Conservation (phyloP, 2,113 vertebrate species). For the mouse (Mus musculus) region GRCm39 chr8:43904501-43905000, state of each 20-base stretch:
- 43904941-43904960: neutral
- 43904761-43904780: neutral
- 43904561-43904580: neutral
- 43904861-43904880: constrained; percentile 13
- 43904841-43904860: neutral
- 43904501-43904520: too few species aligned
- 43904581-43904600: too few species aligned
- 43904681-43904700: neutral
- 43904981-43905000: neutral
- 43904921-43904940: neutral
- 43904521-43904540: too few species aligned
- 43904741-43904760: neutral
- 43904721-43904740: neutral
- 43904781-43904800: neutral
- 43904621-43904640: neutral
- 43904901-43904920: neutral
- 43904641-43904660: neutral
- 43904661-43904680: neutral
- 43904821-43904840: neutral
- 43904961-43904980: neutral
- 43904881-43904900: neutral
- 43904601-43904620: neutral
- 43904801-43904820: neutral
- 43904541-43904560: neutral
- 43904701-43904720: neutral